Evolutionary conservation across 1,140 invertebrate species (phyloP), one percentile per base, ranked within the genome.

Genomic region (Hycleus cichorii): DNA sequence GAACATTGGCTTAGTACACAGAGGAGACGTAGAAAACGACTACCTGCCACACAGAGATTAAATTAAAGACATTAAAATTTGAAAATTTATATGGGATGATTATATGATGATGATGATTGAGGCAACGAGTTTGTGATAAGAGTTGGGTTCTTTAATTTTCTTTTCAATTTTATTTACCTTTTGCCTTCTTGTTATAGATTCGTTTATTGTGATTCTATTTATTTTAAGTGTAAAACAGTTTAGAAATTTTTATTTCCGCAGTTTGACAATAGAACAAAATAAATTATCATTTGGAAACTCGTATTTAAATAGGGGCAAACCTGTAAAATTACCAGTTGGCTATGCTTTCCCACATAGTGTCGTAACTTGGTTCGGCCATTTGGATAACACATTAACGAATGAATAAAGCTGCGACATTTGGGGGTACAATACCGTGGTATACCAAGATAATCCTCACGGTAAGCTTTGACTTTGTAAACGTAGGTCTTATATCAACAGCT

Each of bases 1-100:
- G 87, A 89, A 73, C 83, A 87, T 56, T 89, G 86, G 85, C 81
- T 83, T 45, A 78, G 80, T 57, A 70, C 72, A 64, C 66, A 78
- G 70, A 62, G 75, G 67, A 63, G 72, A 18, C 57, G 72, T 26
- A 72, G 74, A 71, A 73, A 79, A 70, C 73, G 75, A 56, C 57
- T 75, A 49, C 74, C 75, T 54, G 75, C 76, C 55, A 71, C 74
- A 57, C 76, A 77, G 64, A 68, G 76, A 58, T 70, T 77, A 40
- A 77, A 77, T 57, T 71, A 58, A 68, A 39, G 7, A 32, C 38
- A 44, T 48, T 32, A 32, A 32, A 32, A 18, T 1, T 18, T 18
- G 18, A 18, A 18, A 18, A 18, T 18, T 18, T 18, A 18, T 18
- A 18, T 1, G 18, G 1, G 18, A 18, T 18, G 18, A 18, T 18